phyloP scores from a whole-genome alignment of 1,140 invertebrate genomes.

The Xylocopa sonorina region DNA sequence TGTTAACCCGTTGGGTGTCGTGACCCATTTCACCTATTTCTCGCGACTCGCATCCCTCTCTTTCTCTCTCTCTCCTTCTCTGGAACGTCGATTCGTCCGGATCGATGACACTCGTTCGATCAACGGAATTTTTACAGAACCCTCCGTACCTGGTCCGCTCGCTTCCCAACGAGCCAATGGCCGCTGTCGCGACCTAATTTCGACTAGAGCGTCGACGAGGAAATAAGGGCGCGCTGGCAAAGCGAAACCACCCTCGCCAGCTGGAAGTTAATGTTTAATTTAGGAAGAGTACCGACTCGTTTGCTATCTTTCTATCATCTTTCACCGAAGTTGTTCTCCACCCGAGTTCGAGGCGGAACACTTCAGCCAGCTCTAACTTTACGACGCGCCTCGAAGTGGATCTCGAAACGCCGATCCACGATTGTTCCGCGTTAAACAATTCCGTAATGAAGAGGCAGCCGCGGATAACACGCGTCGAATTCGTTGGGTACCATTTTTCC shows the following conservation, averaged over 20 bases:
- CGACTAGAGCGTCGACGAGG: slow-evolving; percentile 20
- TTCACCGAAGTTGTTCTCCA: slow-evolving; percentile 35
- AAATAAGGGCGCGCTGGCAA: slow-evolving; percentile 38
- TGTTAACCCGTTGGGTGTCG: not conserved
- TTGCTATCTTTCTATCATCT: slow-evolving; percentile 15
- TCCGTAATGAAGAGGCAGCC: not conserved
- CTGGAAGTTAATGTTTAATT: slow-evolving; percentile 77
- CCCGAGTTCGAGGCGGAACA: no score
- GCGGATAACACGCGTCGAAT: no score
- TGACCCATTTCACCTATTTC: slow-evolving; percentile 20
- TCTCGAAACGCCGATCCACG: no score
- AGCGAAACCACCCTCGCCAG: slow-evolving; percentile 73
- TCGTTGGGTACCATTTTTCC: not conserved
- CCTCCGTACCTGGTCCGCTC: no score
- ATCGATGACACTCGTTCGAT: slow-evolving; percentile 6
- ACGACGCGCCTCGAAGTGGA: not conserved
- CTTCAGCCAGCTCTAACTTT: no score
- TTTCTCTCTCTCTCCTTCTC: no score
- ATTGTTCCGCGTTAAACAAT: not conserved
- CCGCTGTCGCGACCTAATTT: slow-evolving; percentile 28
- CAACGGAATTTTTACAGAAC: slow-evolving; percentile 7
- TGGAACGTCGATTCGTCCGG: slow-evolving; percentile 12
- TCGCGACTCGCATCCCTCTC: not conserved
- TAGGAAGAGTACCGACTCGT: slow-evolving; percentile 63
- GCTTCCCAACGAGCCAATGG: slow-evolving; percentile 8